phyloP scores from a whole-genome alignment of 1,140 invertebrate genomes.

The Spodoptera frugiperda region DNA sequence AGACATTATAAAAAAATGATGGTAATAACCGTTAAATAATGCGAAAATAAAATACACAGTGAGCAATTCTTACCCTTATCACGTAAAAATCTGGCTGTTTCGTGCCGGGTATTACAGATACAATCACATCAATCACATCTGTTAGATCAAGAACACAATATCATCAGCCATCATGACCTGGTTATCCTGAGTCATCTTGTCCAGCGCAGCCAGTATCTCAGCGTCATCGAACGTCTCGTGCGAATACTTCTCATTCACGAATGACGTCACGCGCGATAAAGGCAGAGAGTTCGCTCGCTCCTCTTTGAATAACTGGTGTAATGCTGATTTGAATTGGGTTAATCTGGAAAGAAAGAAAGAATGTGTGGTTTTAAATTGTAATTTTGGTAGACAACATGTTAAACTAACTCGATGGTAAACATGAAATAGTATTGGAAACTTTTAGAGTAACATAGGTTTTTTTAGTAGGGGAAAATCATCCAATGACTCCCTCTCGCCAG shows the following conservation, averaged over 20 bases:
- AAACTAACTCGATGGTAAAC: too few relatives aligned
- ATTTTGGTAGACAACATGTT: too few relatives aligned
- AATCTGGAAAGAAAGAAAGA: slow-evolving; percentile 83
- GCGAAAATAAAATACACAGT: too few relatives aligned
- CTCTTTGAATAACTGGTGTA: slow-evolving; percentile 90
- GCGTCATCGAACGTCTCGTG: slow-evolving; percentile 88
- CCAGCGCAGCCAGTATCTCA: slow-evolving; percentile 93
- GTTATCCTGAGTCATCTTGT: slow-evolving; percentile 95
- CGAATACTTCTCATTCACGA: slow-evolving; percentile 88
- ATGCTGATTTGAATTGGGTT: slow-evolving; percentile 87
- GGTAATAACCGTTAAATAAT: too few relatives aligned
- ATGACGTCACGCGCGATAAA: slow-evolving; percentile 87
- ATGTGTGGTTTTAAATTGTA: not conserved
- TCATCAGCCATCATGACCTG: slow-evolving; percentile 96
- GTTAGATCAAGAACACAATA: slow-evolving; percentile 94
- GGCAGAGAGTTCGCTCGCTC: slow-evolving; percentile 90
- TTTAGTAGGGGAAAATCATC: too few relatives aligned
- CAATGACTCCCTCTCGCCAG: too few relatives aligned
- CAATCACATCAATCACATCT: too few relatives aligned
- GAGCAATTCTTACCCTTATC: too few relatives aligned
- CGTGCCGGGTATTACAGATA: not conserved
- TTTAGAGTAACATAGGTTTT: too few relatives aligned
- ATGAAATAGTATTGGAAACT: too few relatives aligned
- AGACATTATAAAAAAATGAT: too few relatives aligned
- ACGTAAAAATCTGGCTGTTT: not conserved